These are phyloP conservation scores for Holotrichia oblita DNA, from an alignment of 1,140 invertebrate genomes.

Conservation along the genomic window DNA sequence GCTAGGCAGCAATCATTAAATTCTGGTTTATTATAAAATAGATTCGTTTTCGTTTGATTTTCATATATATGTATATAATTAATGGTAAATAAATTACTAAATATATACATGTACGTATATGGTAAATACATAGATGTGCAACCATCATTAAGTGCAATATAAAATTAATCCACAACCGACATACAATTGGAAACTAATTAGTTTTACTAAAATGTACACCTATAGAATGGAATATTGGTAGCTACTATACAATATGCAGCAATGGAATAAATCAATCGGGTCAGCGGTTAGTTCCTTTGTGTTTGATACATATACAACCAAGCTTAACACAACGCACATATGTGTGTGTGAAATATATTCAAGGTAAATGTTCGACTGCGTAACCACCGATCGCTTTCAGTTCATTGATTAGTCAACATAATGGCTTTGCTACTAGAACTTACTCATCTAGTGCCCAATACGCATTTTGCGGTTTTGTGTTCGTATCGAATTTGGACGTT, in stretches of 20 bases:
- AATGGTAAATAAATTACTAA: background rate
- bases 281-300: background rate
- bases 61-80: background rate
- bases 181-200: background rate
- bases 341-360: background rate
- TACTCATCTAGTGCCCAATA: background rate
- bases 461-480: background rate
- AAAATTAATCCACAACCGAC: no score
- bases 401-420: conserved; percentile 20
- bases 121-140: no score
- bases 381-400: conserved; percentile 12
- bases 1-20: background rate
- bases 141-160: no score
- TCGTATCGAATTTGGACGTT: background rate
- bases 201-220: background rate
- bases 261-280: background rate
- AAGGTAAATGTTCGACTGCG: background rate
- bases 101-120: no score
- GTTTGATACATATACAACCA: background rate
- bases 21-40: background rate
- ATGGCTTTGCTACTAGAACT: conserved; percentile 9
- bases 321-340: background rate
- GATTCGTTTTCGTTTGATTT: background rate
- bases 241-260: background rate
- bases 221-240: background rate